Evolutionary conservation across 2,113 vertebrate genomes (phyloP), one percentile per base, ranked within the genome.

Genomic region (Hymenochirus boettgeri): DNA sequence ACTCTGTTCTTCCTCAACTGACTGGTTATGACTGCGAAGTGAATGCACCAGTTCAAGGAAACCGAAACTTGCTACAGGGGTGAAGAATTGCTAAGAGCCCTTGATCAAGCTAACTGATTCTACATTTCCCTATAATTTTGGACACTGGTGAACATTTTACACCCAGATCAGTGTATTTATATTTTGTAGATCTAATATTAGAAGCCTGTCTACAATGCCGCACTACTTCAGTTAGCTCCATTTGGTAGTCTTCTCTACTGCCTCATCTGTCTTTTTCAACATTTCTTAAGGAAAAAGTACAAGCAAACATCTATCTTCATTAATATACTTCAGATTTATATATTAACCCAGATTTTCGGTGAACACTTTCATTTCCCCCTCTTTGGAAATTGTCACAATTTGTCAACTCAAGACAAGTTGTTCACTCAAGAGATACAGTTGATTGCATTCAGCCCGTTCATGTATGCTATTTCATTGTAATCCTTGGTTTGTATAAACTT

Each of bases 21-120:
- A 96, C 93, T 23, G 88, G 90, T 78, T 91, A 98, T 0, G 96
- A 97, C 82, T 97, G 94, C 54, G 95, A 99, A 86, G 95, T 98
- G 69, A 97, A 97, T 6, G 93, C 90, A 63, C 94, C 95, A 69
- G 63, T 98, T 67, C 90, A 91, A 83, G 93, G 86, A 62, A 92
- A 90, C 73, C 89, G 93, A 84, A 92, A 88, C 83, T 86, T 98
- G 77, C 86, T 98, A 70, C 94, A 96, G 80, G 93, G 95, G n/a
- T 13, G 95, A 97, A 89, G 96, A 98, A 74, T 86, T 98, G 71
- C 86, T 95, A 79, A 86, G 82, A 73, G 94, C 93, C 70, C 85
- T 96, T 85, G 94, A 97, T 93, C 95, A 97, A 85, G 85, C 93
- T 80, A 98, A 90, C 84, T 93, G 87, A 93, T 87, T 79, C 71